Percentiles rank a stretch among this genome's conserved stretches.
These are phyloP conservation scores for Chydorus sphaericus DNA, from an alignment of 2,888 invertebrate species.

Conservation along the genomic window DNA sequence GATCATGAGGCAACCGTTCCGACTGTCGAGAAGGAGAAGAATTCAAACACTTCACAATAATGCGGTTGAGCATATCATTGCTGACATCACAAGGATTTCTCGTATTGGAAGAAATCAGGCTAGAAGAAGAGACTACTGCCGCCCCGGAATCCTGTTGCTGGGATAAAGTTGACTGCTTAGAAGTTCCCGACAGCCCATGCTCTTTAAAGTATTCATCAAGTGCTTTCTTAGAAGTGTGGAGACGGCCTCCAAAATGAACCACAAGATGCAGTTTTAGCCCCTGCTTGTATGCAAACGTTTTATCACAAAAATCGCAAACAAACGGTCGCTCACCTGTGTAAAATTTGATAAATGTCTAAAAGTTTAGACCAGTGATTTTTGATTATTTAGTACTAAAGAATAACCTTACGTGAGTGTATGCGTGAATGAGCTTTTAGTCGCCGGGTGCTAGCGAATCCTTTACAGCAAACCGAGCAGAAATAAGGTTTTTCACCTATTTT, in stretches of 20 bases:
- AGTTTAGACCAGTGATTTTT: background rate
- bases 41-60: no score
- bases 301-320: conserved; percentile 77
- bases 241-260: conserved; percentile 79
- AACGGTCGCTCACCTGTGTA: conserved; percentile 86
- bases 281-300: conserved; percentile 82
- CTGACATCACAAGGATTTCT: no score
- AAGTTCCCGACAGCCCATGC: no score
- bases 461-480: conserved; percentile 64
- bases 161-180: no score
- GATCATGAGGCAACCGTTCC: no score
- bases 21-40: no score
- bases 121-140: background rate
- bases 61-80: no score
- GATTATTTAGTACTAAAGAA: no score
- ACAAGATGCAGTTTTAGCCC: conserved; percentile 77
- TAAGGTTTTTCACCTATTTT: conserved; percentile 44
- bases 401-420: conserved; percentile 76
- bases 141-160: background rate
- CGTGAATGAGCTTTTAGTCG: conserved; percentile 81
- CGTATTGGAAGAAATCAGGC: background rate
- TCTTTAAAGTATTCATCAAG: conserved; percentile 79
- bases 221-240: conserved; percentile 79
- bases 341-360: no score
- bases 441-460: conserved; percentile 83